Percentiles rank a stretch among this genome's conserved stretches.
Conservation (phyloP, 1,140 invertebrate species). For the Heliconius hewitsoni region DNA sequence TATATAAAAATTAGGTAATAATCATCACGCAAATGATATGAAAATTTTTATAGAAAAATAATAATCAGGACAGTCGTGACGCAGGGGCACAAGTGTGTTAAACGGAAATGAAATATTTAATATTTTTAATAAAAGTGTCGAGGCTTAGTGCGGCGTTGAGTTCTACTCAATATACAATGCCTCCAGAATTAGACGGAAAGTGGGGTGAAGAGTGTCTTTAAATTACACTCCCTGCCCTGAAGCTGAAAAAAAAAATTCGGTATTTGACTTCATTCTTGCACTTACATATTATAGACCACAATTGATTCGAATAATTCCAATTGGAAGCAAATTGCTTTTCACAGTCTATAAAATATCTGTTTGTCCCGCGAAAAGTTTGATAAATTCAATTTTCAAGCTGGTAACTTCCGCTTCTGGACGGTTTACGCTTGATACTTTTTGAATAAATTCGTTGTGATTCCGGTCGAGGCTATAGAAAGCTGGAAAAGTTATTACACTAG, state of each 20-base stretch:
- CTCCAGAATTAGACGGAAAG: no score
- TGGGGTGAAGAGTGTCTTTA: no score
- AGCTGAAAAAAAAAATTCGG: no score
- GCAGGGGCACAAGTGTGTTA: no score
- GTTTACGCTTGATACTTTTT: slow-evolving; percentile 70
- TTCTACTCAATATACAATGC: no score
- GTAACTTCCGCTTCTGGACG: slow-evolving; percentile 65
- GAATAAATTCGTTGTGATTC: slow-evolving; percentile 67
- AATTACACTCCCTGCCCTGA: no score
- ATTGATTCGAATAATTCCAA: slow-evolving; percentile 59
- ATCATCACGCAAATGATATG: not conserved
- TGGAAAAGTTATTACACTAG: slow-evolving; percentile 53
- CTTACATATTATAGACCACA: slow-evolving; percentile 52
- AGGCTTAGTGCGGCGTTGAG: no score
- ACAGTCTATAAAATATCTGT: slow-evolving; percentile 73
- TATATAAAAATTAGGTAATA: not conserved
- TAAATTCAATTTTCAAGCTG: slow-evolving; percentile 75
- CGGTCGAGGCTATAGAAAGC: slow-evolving; percentile 60
- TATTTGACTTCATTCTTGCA: slow-evolving; percentile 31
- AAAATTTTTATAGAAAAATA: no score
- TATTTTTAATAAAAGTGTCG: no score
- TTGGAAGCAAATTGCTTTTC: slow-evolving; percentile 69
- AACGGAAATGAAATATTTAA: no score
- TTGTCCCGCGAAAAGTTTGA: slow-evolving; percentile 69
- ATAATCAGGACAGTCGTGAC: no score